A percentile compares a stretch with the other conserved stretches of the same genome.
Evolutionary conservation across 2,113 vertebrate genomes (phyloP).

Genomic region (Gasterosteus aculeatus): DNA sequence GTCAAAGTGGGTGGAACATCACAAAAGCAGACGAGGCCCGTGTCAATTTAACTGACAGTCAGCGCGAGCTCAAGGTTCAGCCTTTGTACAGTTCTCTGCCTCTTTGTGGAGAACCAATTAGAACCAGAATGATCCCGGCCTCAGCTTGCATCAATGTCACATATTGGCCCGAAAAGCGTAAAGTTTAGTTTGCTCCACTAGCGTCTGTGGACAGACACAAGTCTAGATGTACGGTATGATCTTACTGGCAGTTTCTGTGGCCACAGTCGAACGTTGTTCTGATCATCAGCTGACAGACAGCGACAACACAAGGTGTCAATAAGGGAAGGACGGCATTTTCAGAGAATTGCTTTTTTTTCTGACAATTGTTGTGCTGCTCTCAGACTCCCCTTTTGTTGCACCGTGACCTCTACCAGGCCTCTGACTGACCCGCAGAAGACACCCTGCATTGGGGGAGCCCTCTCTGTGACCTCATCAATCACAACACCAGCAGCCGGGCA

Average conservation of each 20-base stretch:
- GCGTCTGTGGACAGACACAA: not conserved
- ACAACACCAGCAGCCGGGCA: constrained; percentile 67
- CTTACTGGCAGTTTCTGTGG: not conserved
- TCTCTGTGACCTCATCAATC: constrained; percentile 81
- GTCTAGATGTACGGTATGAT: not conserved
- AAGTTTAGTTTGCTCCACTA: not conserved
- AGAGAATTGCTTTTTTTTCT: not conserved
- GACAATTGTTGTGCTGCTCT: constrained; percentile 8
- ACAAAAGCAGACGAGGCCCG: not conserved
- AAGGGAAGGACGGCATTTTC: not conserved
- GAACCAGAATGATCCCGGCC: not conserved
- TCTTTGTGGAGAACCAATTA: not conserved
- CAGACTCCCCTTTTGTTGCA: constrained; percentile 62
- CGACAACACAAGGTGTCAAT: not conserved
- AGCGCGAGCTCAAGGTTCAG: not conserved
- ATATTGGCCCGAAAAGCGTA: not conserved
- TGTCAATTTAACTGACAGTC: not conserved
- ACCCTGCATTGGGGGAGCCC: constrained; percentile 71
- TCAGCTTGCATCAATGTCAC: not conserved
- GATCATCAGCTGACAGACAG: not conserved
- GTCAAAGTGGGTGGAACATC: not conserved
- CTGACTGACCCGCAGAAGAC: constrained; percentile 70
- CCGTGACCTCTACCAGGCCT: constrained; percentile 77
- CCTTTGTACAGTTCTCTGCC: not conserved
- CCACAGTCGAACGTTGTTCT: not conserved